Evolutionary conservation across 35 echinoderm and acorn worm genomes (phyloP).

Genomic region (Eucidaris tribuloides): DNA sequence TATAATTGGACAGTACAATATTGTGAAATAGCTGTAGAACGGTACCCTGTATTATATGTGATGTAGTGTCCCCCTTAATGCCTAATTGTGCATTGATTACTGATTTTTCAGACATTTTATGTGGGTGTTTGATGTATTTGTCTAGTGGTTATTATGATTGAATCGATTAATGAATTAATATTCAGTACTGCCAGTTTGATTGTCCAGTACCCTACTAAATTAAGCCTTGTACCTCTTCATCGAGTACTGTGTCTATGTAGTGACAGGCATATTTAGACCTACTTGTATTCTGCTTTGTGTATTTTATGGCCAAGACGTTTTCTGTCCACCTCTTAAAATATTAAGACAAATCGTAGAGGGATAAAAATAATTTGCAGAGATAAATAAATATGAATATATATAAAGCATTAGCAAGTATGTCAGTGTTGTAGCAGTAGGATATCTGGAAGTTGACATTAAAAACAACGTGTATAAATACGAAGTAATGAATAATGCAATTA

Average conservation of each 20-base stretch:
- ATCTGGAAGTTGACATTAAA: constrained; percentile 3
- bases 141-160: no score
- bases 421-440: constrained; percentile 13
- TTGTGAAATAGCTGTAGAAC: no score
- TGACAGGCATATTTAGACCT: neutral
- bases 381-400: constrained; percentile 28
- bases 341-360: neutral
- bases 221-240: constrained; percentile 26
- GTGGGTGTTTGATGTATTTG: no score
- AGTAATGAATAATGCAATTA: constrained; percentile 5
- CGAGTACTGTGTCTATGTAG: constrained; percentile 19
- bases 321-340: no score
- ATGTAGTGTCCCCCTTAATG: no score
- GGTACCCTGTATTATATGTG: no score
- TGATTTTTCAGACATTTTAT: no score
- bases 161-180: no score
- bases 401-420: neutral
- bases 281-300: constrained; percentile 17
- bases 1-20: no score
- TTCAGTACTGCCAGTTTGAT: no score
- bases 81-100: no score
- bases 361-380: neutral
- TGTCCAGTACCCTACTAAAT: constrained; percentile 23
- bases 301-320: neutral
- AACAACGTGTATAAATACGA: constrained; percentile 18